Evolutionary conservation across 2,888 invertebrate species (phyloP).

Genomic region (Cheilosia grossa): DNA sequence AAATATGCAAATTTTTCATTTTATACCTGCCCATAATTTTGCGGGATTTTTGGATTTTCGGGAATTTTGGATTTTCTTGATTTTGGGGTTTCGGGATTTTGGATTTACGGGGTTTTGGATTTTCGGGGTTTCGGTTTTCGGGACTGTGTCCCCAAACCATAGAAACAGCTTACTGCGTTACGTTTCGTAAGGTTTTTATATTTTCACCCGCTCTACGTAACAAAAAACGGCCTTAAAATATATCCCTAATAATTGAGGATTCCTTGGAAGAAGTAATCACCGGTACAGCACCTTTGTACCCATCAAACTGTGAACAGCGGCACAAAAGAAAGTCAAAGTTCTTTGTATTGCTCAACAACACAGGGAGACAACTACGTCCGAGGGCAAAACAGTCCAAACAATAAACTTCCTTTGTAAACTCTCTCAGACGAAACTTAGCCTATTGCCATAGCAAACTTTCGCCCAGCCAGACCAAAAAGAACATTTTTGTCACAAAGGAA

Average conservation of each 20-base stretch:
- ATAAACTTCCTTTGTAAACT: conserved; percentile 49
- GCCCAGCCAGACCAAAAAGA: conserved; percentile 5
- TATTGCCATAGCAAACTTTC: conserved; percentile 9
- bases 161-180: too few species aligned
- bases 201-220: too few species aligned
- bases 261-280: background rate
- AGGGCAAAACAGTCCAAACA: conserved; percentile 50
- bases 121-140: too few species aligned
- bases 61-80: too few species aligned
- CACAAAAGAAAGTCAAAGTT: conserved; percentile 17
- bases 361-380: conserved; percentile 26
- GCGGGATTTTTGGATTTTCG: too few species aligned
- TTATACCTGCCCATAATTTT: too few species aligned
- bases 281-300: background rate
- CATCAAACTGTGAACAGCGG: background rate
- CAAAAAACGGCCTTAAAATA: too few species aligned
- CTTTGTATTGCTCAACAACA: conserved; percentile 30
- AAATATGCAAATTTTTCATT: too few species aligned
- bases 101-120: too few species aligned
- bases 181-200: too few species aligned
- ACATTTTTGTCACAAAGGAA: conserved; percentile 46
- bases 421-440: conserved; percentile 31
- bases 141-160: too few species aligned
- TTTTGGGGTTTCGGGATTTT: too few species aligned
- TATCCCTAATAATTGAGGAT: background rate